Evolutionary conservation across 2,113 vertebrate species (phyloP).

Genomic region (Benthochromis sp.): DNA sequence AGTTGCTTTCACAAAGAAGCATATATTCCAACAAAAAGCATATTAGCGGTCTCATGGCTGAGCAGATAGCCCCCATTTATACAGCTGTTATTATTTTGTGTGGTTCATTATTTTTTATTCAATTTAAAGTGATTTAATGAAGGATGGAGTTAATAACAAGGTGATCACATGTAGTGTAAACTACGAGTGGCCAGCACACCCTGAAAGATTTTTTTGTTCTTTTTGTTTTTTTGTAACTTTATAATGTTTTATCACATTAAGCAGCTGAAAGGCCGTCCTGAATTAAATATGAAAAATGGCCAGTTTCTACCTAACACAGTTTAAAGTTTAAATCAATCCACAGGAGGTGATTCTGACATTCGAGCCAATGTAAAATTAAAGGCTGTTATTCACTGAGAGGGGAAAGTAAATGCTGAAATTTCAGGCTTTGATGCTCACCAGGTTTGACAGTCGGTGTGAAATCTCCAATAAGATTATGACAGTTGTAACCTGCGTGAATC

Average conservation of each 20-base stretch:
- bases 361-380: neutral
- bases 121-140: neutral
- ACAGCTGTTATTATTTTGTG: neutral
- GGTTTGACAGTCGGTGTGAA: slow-evolving; percentile 21
- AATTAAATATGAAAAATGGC: neutral
- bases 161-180: neutral
- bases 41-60: neutral
- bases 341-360: neutral
- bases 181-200: neutral
- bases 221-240: neutral
- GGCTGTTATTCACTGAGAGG: neutral
- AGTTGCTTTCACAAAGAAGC: neutral
- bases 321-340: neutral
- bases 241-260: neutral
- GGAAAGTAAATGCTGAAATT: slow-evolving; percentile 14
- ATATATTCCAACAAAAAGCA: neutral
- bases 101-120: neutral
- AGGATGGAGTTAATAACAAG: neutral
- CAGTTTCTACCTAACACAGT: neutral
- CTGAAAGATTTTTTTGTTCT: fast-evolving
- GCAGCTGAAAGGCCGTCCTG: neutral
- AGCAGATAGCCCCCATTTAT: neutral
- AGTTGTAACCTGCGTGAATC: slow-evolving; percentile 21
- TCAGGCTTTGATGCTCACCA: slow-evolving; percentile 11
- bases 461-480: slow-evolving; percentile 22